phyloP scores from a whole-genome alignment of 2,888 invertebrate species.

The Archips xylosteana region DNA sequence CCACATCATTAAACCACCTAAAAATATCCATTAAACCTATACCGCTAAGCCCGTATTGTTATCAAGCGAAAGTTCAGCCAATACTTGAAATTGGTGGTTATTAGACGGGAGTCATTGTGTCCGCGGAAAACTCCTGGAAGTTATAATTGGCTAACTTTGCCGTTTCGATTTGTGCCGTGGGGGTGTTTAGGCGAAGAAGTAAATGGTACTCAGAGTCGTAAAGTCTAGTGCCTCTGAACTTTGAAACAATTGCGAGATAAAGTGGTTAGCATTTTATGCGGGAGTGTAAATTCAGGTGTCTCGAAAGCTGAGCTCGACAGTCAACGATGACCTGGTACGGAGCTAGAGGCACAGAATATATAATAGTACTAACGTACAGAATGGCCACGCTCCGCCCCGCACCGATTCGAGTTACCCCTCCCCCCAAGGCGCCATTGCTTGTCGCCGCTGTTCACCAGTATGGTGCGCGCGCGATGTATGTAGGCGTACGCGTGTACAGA shows the following conservation, averaged over 20 bases:
- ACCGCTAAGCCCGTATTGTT: conserved; percentile 17
- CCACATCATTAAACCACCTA: background rate
- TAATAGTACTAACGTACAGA: too few relatives aligned
- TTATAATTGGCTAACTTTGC: conserved; percentile 58
- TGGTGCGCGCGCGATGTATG: too few relatives aligned
- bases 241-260: conserved; percentile 10
- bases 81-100: conserved; percentile 29
- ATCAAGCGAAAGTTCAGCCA: conserved; percentile 43
- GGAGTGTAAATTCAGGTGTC: background rate
- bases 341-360: too few relatives aligned
- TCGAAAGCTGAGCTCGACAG: too few relatives aligned
- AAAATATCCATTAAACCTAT: conserved; percentile 9
- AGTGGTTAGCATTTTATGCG: background rate
- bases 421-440: too few relatives aligned
- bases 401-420: too few relatives aligned
- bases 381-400: too few relatives aligned
- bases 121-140: conserved; percentile 48
- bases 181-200: conserved; percentile 15
- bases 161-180: conserved; percentile 18
- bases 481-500: too few relatives aligned
- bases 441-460: too few relatives aligned
- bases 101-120: conserved; percentile 25
- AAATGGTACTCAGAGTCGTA: conserved; percentile 12
- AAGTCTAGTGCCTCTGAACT: conserved; percentile 6
- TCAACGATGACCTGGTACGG: too few relatives aligned